Conservation (phyloP, 1,140 invertebrate genomes). For the Tetraneura akinire region DNA sequence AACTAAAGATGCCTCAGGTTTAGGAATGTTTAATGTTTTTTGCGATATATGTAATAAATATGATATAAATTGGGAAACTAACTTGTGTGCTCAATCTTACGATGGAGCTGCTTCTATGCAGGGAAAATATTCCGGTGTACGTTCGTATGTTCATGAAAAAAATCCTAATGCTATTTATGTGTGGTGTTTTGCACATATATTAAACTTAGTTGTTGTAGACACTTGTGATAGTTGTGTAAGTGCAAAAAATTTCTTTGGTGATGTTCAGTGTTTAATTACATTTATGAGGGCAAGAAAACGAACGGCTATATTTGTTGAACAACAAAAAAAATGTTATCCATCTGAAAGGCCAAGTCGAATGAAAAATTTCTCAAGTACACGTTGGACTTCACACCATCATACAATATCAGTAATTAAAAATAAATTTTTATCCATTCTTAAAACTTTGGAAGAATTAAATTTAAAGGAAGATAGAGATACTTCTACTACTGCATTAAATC, state of each 20-base stretch:
- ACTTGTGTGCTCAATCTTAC: conserved; percentile 52
- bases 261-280: background rate
- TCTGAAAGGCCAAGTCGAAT: background rate
- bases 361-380: background rate
- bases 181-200: conserved; percentile 2
- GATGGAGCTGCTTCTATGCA: conserved; percentile 52
- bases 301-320: background rate
- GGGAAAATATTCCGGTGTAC: conserved; percentile 25
- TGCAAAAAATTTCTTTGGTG: conserved; percentile 3
- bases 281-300: background rate
- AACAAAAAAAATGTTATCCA: background rate
- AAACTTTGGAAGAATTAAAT: background rate
- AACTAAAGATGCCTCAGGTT: conserved; percentile 49
- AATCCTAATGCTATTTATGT: background rate
- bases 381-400: background rate
- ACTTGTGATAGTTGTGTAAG: background rate
- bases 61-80: conserved; percentile 28
- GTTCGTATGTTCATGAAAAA: background rate
- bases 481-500: background rate
- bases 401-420: background rate
- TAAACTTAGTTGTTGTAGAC: conserved; percentile 20
- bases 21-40: conserved; percentile 50
- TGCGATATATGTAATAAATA: background rate
- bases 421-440: background rate
- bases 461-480: background rate